phyloP scores from a whole-genome alignment of 2,797 vertebrate species.

The Platalea minor region DNA sequence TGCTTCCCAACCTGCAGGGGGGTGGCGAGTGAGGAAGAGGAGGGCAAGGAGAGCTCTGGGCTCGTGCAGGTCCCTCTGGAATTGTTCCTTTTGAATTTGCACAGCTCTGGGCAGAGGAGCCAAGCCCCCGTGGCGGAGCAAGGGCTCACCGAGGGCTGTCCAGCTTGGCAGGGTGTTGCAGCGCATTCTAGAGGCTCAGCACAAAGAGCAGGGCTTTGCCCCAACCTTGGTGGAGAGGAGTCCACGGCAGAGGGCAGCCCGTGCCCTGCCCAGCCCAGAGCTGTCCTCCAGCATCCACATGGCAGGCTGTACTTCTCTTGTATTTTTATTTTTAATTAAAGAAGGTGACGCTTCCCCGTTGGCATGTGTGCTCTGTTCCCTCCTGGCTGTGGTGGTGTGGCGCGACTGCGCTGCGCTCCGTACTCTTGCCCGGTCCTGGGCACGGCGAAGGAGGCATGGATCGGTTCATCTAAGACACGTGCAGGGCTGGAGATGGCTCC shows the following conservation, averaged over 20 bases:
- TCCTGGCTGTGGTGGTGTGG: fast-evolving
- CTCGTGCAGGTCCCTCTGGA: not conserved
- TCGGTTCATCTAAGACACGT: fast-evolving
- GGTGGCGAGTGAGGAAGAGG: not conserved
- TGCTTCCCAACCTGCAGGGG: not conserved
- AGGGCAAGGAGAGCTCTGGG: not conserved
- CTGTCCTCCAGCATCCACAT: not conserved
- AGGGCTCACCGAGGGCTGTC: not conserved
- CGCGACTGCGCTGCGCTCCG: fast-evolving
- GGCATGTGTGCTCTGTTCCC: not conserved
- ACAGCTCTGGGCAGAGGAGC: not conserved
- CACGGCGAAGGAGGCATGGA: fast-evolving
- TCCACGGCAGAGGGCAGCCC: not conserved
- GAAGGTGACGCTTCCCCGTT: not conserved
- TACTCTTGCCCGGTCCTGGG: no score
- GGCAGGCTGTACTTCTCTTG: not conserved
- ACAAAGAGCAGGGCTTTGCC: not conserved
- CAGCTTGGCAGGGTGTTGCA: fast-evolving
- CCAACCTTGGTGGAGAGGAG: not conserved
- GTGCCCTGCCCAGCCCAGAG: fast-evolving
- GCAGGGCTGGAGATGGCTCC: not conserved
- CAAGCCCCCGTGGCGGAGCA: fast-evolving
- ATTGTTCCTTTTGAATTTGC: not conserved
- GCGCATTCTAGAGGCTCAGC: fast-evolving
- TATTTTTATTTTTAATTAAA: slow-evolving; percentile 28